phyloP scores from a whole-genome alignment of 2,113 vertebrate species.

The Caranx ignobilis region DNA sequence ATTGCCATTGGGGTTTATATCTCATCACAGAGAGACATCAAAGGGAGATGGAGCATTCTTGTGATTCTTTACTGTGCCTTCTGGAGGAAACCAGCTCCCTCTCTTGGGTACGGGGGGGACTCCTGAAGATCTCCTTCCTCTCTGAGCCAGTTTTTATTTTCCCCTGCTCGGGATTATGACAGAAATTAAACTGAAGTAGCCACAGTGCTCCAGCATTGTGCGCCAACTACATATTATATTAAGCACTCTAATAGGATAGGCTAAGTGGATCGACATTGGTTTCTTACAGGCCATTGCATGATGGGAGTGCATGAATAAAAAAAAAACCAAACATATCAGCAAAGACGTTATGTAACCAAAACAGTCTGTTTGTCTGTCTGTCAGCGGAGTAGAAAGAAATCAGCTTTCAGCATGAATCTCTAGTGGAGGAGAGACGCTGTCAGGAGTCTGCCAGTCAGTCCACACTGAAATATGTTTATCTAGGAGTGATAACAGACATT shows the following conservation, averaged over 20 bases:
- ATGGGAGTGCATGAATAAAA: background rate
- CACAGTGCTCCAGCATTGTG: background rate
- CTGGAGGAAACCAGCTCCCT: slow-evolving; percentile 38
- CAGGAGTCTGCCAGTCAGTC: background rate
- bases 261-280: background rate
- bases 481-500: background rate
- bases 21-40: slow-evolving; percentile 76
- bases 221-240: background rate
- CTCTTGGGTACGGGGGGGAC: slow-evolving; percentile 34
- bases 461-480: background rate
- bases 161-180: background rate
- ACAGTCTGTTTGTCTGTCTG: background rate
- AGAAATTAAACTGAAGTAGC: background rate
- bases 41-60: slow-evolving; percentile 59
- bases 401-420: background rate
- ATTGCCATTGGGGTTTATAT: slow-evolving; percentile 74
- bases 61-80: slow-evolving; percentile 54
- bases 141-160: background rate
- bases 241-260: background rate
- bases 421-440: background rate
- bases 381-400: background rate
- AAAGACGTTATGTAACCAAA: background rate
- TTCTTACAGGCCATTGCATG: background rate
- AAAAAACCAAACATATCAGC: background rate
- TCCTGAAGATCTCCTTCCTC: slow-evolving; percentile 23